Percentiles rank a stretch among this genome's conserved stretches.
These are phyloP conservation scores for Manacus vitellinus DNA, from an alignment of 2,113 vertebrate genomes.

Conservation along the genomic window DNA sequence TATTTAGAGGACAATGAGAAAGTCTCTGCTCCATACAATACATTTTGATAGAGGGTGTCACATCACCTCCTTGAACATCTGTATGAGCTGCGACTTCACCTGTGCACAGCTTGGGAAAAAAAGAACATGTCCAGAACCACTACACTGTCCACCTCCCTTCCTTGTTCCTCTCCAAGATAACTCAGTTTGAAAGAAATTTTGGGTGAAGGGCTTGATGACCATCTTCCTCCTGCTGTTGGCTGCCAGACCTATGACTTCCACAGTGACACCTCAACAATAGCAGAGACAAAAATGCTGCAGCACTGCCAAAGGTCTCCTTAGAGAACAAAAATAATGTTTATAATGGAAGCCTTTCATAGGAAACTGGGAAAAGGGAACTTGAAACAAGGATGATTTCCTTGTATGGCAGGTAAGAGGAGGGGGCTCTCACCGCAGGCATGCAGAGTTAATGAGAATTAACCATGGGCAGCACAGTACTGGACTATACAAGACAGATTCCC, in stretches of 20 bases:
- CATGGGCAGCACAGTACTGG: neutral
- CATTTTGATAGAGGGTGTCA: neutral
- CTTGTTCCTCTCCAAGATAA: neutral
- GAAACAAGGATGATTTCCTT: neutral
- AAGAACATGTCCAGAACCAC: neutral
- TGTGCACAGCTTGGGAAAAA: neutral
- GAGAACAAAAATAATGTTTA: neutral
- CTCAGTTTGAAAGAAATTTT: neutral
- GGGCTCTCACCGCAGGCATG: too few relatives aligned
- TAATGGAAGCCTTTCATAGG: neutral
- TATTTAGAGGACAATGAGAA: neutral
- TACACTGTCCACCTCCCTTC: neutral
- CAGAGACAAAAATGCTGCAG: neutral
- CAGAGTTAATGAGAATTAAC: neutral
- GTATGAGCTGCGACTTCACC: neutral
- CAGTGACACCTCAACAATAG: neutral
- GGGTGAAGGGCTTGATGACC: neutral
- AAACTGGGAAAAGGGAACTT: neutral
- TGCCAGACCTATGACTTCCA: neutral
- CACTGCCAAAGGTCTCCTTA: neutral
- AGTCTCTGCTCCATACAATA: neutral
- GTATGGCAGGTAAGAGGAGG: neutral
- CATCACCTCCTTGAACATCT: neutral
- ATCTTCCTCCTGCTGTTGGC: neutral
- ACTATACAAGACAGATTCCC: neutral